phyloP scores from a whole-genome alignment of 2,113 vertebrate genomes.

The Brienomyrus longianalis region DNA sequence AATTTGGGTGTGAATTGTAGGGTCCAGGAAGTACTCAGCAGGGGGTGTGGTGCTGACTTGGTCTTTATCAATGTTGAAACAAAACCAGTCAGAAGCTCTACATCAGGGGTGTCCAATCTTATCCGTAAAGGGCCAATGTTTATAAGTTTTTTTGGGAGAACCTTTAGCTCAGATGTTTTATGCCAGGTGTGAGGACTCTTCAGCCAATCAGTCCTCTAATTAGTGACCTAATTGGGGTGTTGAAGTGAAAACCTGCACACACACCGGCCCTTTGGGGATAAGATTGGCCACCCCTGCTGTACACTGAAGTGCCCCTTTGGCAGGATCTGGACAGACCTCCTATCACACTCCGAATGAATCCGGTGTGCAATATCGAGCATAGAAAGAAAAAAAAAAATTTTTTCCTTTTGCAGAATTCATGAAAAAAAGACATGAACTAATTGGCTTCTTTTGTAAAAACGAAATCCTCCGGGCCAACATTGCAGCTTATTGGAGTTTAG shows the following conservation, averaged over 20 bases:
- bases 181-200: too few species aligned
- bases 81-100: neutral
- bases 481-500: constrained; percentile 7
- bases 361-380: neutral
- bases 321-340: neutral
- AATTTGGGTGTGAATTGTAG: neutral
- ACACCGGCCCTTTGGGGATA: too few species aligned
- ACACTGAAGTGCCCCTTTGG: neutral
- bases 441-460: constrained; percentile 2
- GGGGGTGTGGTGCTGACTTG: neutral
- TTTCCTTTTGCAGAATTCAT: neutral
- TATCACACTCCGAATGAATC: neutral
- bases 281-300: too few species aligned
- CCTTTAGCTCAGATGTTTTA: too few species aligned
- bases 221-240: too few species aligned
- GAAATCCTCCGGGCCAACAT: constrained; percentile 5
- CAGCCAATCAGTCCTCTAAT: too few species aligned
- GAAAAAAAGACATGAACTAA: constrained; percentile 16
- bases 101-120: too few species aligned
- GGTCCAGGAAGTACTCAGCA: too few species aligned
- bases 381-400: neutral
- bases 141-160: too few species aligned
- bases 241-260: too few species aligned
- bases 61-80: neutral
- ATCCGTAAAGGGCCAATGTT: too few species aligned